Percentiles rank a stretch among this genome's conserved stretches.
phyloP scores from a whole-genome alignment of 2,888 invertebrate species.

The Neria commutata region DNA sequence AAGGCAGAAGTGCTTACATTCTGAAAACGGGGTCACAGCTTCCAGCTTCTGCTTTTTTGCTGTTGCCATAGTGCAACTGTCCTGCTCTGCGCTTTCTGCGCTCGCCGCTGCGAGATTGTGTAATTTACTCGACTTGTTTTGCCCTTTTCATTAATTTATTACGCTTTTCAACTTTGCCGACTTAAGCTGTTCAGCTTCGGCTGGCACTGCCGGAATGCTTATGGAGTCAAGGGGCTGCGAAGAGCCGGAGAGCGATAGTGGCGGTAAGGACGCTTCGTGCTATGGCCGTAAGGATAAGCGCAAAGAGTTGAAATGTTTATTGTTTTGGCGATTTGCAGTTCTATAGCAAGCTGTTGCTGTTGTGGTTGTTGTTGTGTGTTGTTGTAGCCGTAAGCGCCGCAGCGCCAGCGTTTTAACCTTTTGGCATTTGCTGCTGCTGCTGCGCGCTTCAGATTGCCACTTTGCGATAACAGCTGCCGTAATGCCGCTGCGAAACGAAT shows the following conservation, averaged over 20 bases:
- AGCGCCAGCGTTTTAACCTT: conserved; percentile 41
- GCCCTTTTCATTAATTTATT: conserved; percentile 13
- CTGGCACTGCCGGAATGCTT: no score
- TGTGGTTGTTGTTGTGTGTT: neutral
- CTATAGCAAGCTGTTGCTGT: neutral
- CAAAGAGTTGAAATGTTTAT: conserved; percentile 50
- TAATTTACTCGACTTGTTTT: neutral
- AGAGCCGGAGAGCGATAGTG: no score
- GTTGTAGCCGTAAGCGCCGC: conserved; percentile 4
- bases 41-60: conserved; percentile 5
- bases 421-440: conserved; percentile 26
- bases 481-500: neutral
- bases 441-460: conserved; percentile 35
- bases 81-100: neutral
- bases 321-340: conserved; percentile 52
- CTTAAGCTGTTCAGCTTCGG: no score
- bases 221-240: no score
- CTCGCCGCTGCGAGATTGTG: neutral
- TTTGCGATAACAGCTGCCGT: conserved; percentile 37
- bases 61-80: no score
- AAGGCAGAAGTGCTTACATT: no score
- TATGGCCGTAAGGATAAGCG: conserved; percentile 26
- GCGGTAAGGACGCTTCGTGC: conserved; percentile 12
- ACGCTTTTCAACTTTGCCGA: conserved; percentile 25
- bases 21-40: conserved; percentile 18